phyloP scores from a whole-genome alignment of 2,797 vertebrate genomes.

The Eurystomus glaucurus region DNA sequence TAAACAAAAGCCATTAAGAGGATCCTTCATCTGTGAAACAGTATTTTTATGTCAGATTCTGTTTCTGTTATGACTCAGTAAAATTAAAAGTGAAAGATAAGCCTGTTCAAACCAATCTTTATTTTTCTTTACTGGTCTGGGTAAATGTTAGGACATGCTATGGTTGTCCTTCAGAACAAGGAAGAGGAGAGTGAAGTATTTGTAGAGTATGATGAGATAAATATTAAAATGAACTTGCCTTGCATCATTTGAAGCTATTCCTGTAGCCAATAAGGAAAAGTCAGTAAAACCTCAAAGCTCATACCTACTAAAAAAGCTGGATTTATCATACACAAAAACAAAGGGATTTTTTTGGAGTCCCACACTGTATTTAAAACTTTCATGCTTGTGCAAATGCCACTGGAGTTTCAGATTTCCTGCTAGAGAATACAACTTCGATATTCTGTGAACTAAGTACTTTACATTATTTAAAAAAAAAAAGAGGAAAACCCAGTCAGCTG shows the following conservation, averaged over 20 bases:
- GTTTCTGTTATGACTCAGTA: conserved; percentile 27
- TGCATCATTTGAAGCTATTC: conserved; percentile 28
- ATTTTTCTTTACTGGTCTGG: conserved; percentile 8
- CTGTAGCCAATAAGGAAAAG: conserved; percentile 10
- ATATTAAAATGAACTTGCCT: conserved; percentile 40
- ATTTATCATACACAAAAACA: conserved; percentile 22
- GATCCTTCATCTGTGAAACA: neutral
- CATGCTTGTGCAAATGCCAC: conserved; percentile 13
- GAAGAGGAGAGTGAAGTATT: neutral
- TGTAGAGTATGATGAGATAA: conserved; percentile 38
- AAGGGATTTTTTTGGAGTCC: conserved; percentile 27
- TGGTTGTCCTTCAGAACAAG: conserved; percentile 15
- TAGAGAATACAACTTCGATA: conserved; percentile 29
- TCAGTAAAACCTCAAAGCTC: conserved; percentile 12
- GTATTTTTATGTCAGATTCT: neutral
- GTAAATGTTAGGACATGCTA: neutral
- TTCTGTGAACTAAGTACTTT: conserved; percentile 58
- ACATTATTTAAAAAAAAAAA: neutral
- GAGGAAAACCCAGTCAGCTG: conserved; percentile 49
- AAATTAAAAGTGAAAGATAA: conserved; percentile 24
- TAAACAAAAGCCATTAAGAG: neutral
- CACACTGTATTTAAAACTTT: conserved; percentile 29
- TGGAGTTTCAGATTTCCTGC: conserved; percentile 33
- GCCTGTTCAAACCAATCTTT: neutral
- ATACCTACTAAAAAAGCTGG: neutral